A percentile compares a stretch with the other conserved stretches of the same genome.
phyloP scores from a whole-genome alignment of 2,113 vertebrate genomes.

The Bungarus multicinctus region DNA sequence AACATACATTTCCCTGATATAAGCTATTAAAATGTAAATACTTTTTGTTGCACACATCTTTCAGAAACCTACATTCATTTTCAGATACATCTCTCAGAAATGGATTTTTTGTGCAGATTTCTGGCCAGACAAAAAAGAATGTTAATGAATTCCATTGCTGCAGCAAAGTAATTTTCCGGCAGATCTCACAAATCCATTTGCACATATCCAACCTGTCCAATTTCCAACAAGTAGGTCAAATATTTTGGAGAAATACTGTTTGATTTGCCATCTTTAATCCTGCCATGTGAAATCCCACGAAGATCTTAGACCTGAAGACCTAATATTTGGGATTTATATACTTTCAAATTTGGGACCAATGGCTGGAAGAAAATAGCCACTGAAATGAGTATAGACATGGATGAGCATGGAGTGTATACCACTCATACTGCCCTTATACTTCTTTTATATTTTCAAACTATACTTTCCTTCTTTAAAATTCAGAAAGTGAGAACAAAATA shows the following conservation, averaged over 20 bases:
- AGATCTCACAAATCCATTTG: background rate
- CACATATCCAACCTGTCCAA: background rate
- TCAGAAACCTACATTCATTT: background rate
- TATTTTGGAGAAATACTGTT: background rate
- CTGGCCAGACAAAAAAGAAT: background rate
- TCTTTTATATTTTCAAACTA: background rate
- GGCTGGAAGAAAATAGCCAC: background rate
- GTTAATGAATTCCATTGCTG: background rate
- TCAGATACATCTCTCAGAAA: background rate
- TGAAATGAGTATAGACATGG: background rate
- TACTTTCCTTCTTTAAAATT: background rate
- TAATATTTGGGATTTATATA: background rate
- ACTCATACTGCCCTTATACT: background rate
- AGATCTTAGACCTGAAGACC: background rate
- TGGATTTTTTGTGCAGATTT: background rate
- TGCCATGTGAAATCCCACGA: background rate
- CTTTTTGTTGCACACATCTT: background rate
- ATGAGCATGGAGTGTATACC: background rate
- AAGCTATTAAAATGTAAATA: background rate
- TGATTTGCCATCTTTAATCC: background rate
- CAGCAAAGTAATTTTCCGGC: background rate
- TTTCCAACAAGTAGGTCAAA: background rate
- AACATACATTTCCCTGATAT: background rate
- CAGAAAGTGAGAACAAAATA: background rate
- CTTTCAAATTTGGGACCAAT: background rate